A percentile compares a stretch with the other conserved stretches of the same genome.
Evolutionary conservation across 2,888 invertebrate genomes (phyloP).

Genomic region (Philereme vetulata): DNA sequence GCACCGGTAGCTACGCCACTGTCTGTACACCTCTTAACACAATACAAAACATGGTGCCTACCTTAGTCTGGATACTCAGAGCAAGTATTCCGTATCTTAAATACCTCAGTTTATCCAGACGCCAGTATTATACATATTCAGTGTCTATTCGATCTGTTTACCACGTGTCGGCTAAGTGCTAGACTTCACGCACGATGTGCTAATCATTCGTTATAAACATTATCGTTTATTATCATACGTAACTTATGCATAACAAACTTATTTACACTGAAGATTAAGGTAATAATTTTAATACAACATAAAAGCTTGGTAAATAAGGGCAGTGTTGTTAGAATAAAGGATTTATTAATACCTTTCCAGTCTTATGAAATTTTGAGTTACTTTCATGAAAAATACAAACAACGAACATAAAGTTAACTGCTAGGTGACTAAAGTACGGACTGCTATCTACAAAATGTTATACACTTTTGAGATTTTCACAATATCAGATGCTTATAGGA

Average conservation of each 20-base stretch:
- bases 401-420: no score
- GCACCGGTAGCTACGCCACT: no score
- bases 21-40: background rate
- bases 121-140: conserved; percentile 27
- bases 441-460: no score
- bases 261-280: background rate
- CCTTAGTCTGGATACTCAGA: conserved; percentile 8
- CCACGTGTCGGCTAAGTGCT: conserved; percentile 19
- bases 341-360: no score
- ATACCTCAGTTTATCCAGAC: conserved; percentile 8
- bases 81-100: conserved; percentile 11
- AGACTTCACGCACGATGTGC: conserved; percentile 13
- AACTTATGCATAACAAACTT: conserved; percentile 1
- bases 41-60: conserved; percentile 1
- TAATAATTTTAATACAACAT: background rate
- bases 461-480: no score
- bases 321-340: no score
- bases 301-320: no score
- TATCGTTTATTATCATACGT: background rate
- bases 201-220: conserved; percentile 11
- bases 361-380: no score
- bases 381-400: no score
- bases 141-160: conserved; percentile 20
- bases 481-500: no score
- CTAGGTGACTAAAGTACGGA: no score